phyloP scores from a whole-genome alignment of 2,888 invertebrate species.

The Drosophila subsilvestris region DNA sequence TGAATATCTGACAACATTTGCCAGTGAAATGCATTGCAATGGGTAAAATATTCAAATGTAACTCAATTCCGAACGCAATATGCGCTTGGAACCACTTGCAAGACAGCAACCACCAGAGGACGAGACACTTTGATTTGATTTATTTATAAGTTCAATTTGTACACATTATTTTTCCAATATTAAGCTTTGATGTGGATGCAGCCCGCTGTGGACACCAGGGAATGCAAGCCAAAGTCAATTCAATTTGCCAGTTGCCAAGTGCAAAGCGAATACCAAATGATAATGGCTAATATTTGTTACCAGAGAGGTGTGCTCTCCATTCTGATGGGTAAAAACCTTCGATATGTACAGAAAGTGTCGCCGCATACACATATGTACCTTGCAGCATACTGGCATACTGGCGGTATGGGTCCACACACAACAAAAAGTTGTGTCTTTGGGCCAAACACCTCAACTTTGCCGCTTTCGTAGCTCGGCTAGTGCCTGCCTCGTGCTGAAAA shows the following conservation, averaged over 20 bases:
- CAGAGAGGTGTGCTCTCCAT: background rate
- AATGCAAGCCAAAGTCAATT: slow-evolving; percentile 60
- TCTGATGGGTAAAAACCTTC: no score
- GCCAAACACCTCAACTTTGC: slow-evolving; percentile 13
- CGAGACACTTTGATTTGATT: slow-evolving; percentile 76
- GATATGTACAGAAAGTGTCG: no score
- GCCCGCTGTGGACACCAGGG: slow-evolving; percentile 17
- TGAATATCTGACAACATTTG: slow-evolving; percentile 30
- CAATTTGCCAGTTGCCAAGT: slow-evolving; percentile 55
- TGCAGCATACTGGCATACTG: no score
- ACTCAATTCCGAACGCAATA: slow-evolving; percentile 72
- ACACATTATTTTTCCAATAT: slow-evolving; percentile 71
- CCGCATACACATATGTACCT: no score
- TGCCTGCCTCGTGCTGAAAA: slow-evolving; percentile 20
- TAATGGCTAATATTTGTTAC: slow-evolving; percentile 22
- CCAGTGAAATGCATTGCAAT: slow-evolving; percentile 44
- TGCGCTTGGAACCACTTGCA: slow-evolving; percentile 36
- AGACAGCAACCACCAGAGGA: slow-evolving; percentile 48
- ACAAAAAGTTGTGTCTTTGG: slow-evolving; percentile 35
- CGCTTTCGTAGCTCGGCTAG: background rate
- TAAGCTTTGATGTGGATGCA: slow-evolving; percentile 46
- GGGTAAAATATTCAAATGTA: slow-evolving; percentile 72
- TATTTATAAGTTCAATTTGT: slow-evolving; percentile 80
- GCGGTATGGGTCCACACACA: slow-evolving; percentile 9
- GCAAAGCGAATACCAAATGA: slow-evolving; percentile 41